A percentile compares a stretch with the other conserved stretches of the same genome.
Evolutionary conservation across 2,888 invertebrate species (phyloP).

Genomic region (Ctenicera cuprea): DNA sequence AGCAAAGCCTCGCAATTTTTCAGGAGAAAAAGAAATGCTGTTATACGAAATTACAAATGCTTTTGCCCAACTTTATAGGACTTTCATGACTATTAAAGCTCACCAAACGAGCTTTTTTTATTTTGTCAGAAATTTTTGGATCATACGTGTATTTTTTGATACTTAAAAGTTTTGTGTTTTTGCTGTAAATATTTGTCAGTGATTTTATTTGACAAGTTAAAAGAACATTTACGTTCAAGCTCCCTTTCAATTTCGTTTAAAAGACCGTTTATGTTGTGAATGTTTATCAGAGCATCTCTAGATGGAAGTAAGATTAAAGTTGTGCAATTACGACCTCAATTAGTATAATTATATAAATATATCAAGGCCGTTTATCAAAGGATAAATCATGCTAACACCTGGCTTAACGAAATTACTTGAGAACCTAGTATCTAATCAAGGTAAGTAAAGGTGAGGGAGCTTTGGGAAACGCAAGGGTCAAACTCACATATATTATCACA

Average conservation of each 20-base stretch:
- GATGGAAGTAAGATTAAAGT: slow-evolving; percentile 58
- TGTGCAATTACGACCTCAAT: slow-evolving; percentile 63
- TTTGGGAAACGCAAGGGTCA: slow-evolving; percentile 39
- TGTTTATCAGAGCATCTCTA: slow-evolving; percentile 25
- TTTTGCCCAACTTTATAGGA: slow-evolving; percentile 24
- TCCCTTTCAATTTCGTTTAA: slow-evolving; percentile 22
- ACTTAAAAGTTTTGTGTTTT: not conserved
- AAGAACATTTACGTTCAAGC: not conserved
- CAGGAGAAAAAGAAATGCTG: slow-evolving; percentile 32
- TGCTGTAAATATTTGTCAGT: not conserved
- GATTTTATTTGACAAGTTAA: slow-evolving; percentile 9
- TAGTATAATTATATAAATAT: slow-evolving; percentile 68
- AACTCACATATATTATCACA: slow-evolving; percentile 43
- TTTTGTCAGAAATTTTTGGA: slow-evolving; percentile 12
- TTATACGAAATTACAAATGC: slow-evolving; percentile 44
- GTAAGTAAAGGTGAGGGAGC: slow-evolving; percentile 45
- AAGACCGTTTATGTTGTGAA: not conserved
- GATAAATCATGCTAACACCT: slow-evolving; percentile 69
- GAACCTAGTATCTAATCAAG: slow-evolving; percentile 45
- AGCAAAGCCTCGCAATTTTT: slow-evolving; percentile 45
- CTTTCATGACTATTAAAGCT: slow-evolving; percentile 22
- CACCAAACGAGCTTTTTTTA: not conserved
- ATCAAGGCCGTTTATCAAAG: slow-evolving; percentile 66
- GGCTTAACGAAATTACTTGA: slow-evolving; percentile 67
- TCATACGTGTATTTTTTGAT: slow-evolving; percentile 5